Percentiles rank a stretch among this genome's conserved stretches.
phyloP scores from a whole-genome alignment of 2,888 invertebrate genomes.

The Scaptomyza reducta region DNA sequence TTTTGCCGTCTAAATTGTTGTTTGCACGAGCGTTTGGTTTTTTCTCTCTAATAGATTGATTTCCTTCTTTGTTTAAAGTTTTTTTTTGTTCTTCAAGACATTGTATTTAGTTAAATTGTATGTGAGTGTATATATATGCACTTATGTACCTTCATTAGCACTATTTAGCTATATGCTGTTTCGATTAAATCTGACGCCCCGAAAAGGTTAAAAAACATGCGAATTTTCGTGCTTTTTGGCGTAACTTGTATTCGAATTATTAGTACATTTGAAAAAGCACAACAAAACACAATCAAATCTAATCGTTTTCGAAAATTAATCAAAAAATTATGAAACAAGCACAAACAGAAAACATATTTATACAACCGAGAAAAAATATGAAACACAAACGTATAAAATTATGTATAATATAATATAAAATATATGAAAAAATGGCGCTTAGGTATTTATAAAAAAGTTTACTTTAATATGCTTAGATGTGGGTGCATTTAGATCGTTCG shows the following conservation, averaged over 20 bases:
- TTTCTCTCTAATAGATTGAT: conserved; percentile 29
- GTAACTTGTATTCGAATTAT: conserved; percentile 46
- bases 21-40: conserved; percentile 55
- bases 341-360: conserved; percentile 58
- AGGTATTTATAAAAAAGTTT: conserved; percentile 40
- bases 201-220: conserved; percentile 24
- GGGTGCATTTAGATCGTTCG: conserved; percentile 21
- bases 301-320: conserved; percentile 50
- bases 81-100: conserved; percentile 56
- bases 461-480: conserved; percentile 33
- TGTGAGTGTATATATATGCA: conserved; percentile 27
- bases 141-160: conserved; percentile 50
- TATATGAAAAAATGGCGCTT: conserved; percentile 44
- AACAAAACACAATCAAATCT: conserved; percentile 40
- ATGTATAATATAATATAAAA: conserved; percentile 20
- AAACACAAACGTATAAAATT: conserved; percentile 44
- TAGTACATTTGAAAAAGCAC: conserved; percentile 25
- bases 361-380: conserved; percentile 20
- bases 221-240: conserved; percentile 15
- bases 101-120: conserved; percentile 43
- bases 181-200: conserved; percentile 44
- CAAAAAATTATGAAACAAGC: conserved; percentile 41
- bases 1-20: conserved; percentile 37
- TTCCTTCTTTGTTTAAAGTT: conserved; percentile 5
- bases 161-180: conserved; percentile 48